Evolutionary conservation across 2,797 vertebrate genomes (phyloP).

Genomic region (Heterohyrax brucei): DNA sequence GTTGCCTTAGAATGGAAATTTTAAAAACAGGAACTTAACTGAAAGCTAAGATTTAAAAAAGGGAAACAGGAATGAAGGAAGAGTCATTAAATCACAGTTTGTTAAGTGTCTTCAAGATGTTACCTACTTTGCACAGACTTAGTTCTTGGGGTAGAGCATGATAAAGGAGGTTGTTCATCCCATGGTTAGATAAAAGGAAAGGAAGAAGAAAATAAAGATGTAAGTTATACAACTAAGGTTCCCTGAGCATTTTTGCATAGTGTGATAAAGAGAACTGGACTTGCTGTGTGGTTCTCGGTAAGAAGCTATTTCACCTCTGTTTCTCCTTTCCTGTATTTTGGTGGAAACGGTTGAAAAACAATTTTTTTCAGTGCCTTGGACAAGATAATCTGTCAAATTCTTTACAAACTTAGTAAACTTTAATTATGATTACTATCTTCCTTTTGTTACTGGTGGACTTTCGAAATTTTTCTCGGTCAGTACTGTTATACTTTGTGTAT

Average conservation of each 20-base stretch:
- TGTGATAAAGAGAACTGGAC: constrained; percentile 39
- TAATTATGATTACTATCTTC: constrained; percentile 57
- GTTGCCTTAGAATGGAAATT: constrained; percentile 79
- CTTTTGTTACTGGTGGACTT: background rate
- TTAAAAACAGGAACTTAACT: constrained; percentile 80
- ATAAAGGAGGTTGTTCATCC: background rate
- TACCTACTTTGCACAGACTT: background rate
- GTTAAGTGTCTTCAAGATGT: constrained; percentile 43
- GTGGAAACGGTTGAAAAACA: constrained; percentile 26
- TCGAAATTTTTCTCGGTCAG: constrained; percentile 66
- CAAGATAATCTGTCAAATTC: constrained; percentile 52
- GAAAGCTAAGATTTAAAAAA: constrained; percentile 77
- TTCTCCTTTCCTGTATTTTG: constrained; percentile 27
- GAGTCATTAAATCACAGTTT: constrained; percentile 60
- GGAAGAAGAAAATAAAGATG: background rate
- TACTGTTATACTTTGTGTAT: background rate
- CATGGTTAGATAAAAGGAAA: background rate
- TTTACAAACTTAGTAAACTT: constrained; percentile 64
- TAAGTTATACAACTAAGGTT: background rate
- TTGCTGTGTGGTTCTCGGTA: background rate
- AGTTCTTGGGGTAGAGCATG: background rate
- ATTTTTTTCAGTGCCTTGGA: background rate
- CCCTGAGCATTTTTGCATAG: constrained; percentile 34
- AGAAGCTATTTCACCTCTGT: background rate
- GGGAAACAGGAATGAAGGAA: constrained; percentile 63